Conservation (phyloP, 1,140 invertebrate genomes). For the Caenorhabditis tropicalis region DNA sequence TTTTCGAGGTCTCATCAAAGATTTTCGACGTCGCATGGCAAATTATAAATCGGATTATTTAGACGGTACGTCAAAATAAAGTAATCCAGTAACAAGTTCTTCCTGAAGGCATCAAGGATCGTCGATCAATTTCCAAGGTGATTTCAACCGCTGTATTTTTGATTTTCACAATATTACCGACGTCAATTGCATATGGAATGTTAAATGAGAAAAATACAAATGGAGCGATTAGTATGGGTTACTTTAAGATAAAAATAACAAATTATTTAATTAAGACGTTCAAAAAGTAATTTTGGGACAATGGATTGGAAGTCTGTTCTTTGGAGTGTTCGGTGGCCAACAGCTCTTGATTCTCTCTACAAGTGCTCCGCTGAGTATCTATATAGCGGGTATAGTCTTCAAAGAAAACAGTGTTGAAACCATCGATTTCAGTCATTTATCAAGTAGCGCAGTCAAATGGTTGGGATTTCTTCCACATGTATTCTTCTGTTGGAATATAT, state of each 20-base stretch:
- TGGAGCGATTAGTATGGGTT: constrained; percentile 72
- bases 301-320: constrained; percentile 73
- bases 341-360: constrained; percentile 74
- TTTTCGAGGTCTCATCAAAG: constrained; percentile 54
- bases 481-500: constrained; percentile 73
- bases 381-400: constrained; percentile 64
- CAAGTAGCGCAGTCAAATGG: constrained; percentile 72
- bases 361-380: constrained; percentile 73
- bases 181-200: constrained; percentile 74
- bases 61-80: constrained; percentile 51
- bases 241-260: background rate
- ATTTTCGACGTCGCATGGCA: constrained; percentile 55
- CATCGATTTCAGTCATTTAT: constrained; percentile 72
- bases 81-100: background rate
- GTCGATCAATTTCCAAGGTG: constrained; percentile 72
- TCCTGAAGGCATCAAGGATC: constrained; percentile 59
- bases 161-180: constrained; percentile 74
- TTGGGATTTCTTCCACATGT: constrained; percentile 73
- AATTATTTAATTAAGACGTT: constrained; percentile 70
- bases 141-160: constrained; percentile 73
- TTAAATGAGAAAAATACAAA: constrained; percentile 73
- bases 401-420: background rate
- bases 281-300: constrained; percentile 73
- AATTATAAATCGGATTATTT: constrained; percentile 61
- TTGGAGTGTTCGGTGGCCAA: constrained; percentile 74